phyloP scores from a whole-genome alignment of 2,797 vertebrate genomes.

The Scarus forsteni region DNA sequence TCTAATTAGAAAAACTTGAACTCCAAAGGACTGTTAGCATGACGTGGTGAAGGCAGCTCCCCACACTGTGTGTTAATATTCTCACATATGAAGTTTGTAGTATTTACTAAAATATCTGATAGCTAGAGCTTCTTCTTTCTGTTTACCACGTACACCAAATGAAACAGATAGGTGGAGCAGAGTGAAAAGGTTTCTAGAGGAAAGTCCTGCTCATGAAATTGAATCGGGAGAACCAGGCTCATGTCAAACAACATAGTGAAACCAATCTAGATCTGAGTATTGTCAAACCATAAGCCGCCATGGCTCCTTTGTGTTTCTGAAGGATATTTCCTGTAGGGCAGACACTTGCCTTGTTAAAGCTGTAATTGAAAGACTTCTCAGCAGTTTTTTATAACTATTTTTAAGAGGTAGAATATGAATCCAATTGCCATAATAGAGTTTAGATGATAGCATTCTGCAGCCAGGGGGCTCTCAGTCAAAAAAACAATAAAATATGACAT shows the following conservation, averaged over 20 bases:
- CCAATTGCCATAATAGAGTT: no score
- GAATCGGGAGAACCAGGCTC: slow-evolving; percentile 19
- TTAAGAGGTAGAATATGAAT: neutral
- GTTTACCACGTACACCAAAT: slow-evolving; percentile 4
- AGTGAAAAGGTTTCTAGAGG: slow-evolving; percentile 15
- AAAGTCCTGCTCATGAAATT: slow-evolving; percentile 28
- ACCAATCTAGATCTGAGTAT: slow-evolving; percentile 33
- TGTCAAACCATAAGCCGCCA: slow-evolving; percentile 23
- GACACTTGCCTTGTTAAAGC: slow-evolving; percentile 23
- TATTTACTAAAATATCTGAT: neutral
- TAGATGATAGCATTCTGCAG: no score
- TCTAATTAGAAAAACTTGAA: no score
- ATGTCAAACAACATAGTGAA: slow-evolving; percentile 32
- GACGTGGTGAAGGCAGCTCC: neutral
- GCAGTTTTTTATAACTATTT: slow-evolving; percentile 24
- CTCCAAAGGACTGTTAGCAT: neutral
- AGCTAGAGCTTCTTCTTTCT: slow-evolving; percentile 4
- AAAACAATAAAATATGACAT: no score
- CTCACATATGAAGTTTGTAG: neutral
- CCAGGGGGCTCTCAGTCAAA: no score
- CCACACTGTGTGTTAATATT: neutral
- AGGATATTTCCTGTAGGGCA: slow-evolving; percentile 33
- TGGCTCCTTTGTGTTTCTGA: slow-evolving; percentile 44
- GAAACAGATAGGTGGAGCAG: slow-evolving; percentile 12
- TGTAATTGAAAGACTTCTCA: slow-evolving; percentile 52